Evolutionary conservation across 2,888 invertebrate genomes (phyloP).

Genomic region (Cephus runcator): DNA sequence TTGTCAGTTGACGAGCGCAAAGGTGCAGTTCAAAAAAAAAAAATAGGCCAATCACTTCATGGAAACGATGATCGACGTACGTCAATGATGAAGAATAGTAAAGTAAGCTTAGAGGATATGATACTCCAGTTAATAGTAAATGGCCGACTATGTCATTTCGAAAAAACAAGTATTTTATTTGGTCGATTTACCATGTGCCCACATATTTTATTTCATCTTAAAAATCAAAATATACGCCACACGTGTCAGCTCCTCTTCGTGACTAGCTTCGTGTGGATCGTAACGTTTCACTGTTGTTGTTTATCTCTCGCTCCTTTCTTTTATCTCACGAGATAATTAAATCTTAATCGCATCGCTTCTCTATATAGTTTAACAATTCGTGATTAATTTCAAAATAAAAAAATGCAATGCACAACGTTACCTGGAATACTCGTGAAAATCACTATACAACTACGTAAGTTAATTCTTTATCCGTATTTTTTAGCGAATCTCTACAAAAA

Average conservation of each 20-base stretch:
- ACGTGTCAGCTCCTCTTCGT: slow-evolving; percentile 12
- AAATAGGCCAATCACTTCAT: no score
- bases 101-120: no score
- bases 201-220: slow-evolving; percentile 20
- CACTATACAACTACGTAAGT: background rate
- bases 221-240: slow-evolving; percentile 22
- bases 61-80: no score
- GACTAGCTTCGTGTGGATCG: slow-evolving; percentile 20
- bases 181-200: slow-evolving; percentile 6
- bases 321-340: no score
- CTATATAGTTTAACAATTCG: background rate
- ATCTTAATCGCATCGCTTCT: no score
- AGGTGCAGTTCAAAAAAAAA: no score
- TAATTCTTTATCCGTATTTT: background rate
- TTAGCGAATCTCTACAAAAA: background rate
- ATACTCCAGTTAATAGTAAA: background rate
- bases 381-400: background rate
- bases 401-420: background rate
- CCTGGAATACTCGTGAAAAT: background rate
- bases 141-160: background rate
- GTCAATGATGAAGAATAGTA: no score
- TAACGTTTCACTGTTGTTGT: background rate
- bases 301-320: background rate
- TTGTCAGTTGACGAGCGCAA: no score
- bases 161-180: slow-evolving; percentile 1